Evolutionary conservation across 2,888 invertebrate genomes (phyloP), one percentile per base, ranked within the genome.

Genomic region (Temnothorax rugatulus): DNA sequence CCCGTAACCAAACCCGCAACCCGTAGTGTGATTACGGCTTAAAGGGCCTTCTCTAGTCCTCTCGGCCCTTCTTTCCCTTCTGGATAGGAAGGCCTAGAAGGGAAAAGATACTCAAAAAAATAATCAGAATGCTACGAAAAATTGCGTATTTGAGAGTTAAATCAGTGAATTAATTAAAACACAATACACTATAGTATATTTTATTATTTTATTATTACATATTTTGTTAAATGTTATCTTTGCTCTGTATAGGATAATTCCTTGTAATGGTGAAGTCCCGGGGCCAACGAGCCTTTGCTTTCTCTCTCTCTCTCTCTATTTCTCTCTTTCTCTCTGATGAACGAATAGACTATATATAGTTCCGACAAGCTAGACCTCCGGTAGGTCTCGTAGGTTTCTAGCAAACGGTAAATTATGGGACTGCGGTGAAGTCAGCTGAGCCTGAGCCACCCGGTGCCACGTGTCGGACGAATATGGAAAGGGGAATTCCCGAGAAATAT

Each of bases 401-500:
- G 38, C 76, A 63, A 69, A 57, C 82, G 75, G 63, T 87, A 79
- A 89, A 90, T 86, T 85, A 81, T 85, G 68, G 76, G 84, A 84
- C 81, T 79, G 82, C 75, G 84, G 84, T 74, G 76, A 87, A 91
- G 86, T 91, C 89, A 85, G 83, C 71, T 88, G 88, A 87, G 85
- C 77, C 90, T 88, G 88, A 87, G 85, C 77, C 90, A 90, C 88
- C 89, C 86, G 87, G 83, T 83, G 90, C 90, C 92, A 90, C 91
- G 92, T 92, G 92, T 86, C 91, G 59, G 74, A 82, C 76, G 57
- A 71, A 76, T 71, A 81, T 59, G 81, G 87, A 89, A 88, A 89
- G 88, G 88, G 87, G 83, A 87, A 86, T 91, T 88, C 84, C 76
- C 84, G 68, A 90, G 91, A 91, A 91, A 92, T 93, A 91, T 92